These are phyloP conservation scores for Synanthedon vespiformis DNA, from an alignment of 2,888 invertebrate genomes.

Conservation along the genomic window DNA sequence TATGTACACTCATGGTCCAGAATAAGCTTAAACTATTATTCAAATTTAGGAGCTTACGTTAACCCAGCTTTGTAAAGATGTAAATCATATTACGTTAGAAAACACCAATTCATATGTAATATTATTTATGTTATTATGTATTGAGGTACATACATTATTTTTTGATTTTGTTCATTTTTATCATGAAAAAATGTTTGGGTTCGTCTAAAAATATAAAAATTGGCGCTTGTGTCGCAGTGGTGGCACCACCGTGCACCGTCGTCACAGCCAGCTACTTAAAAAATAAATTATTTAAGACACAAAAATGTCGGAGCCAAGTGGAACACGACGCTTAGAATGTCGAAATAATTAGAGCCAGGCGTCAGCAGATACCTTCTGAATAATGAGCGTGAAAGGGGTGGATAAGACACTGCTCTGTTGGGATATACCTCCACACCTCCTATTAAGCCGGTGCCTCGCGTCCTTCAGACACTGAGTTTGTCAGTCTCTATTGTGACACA, in stretches of 20 bases:
- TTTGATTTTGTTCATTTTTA: too few species aligned
- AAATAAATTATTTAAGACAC: neutral
- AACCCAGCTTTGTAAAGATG: neutral
- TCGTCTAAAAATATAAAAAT: too few species aligned
- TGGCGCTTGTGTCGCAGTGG: too few species aligned
- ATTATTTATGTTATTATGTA: neutral
- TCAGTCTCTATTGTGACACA: too few species aligned
- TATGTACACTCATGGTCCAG: neutral
- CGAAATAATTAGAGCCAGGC: slow-evolving; percentile 26
- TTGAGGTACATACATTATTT: too few species aligned
- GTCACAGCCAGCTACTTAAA: too few species aligned
- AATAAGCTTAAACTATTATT: neutral
- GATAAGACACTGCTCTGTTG: slow-evolving; percentile 5
- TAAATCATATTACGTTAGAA: neutral
- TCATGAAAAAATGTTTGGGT: too few species aligned
- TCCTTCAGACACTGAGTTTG: too few species aligned
- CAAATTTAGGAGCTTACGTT: neutral
- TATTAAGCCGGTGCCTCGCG: too few species aligned
- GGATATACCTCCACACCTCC: too few species aligned
- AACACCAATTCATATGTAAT: neutral
- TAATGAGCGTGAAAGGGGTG: slow-evolving; percentile 8
- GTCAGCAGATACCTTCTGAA: slow-evolving; percentile 9
- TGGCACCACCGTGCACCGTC: too few species aligned
- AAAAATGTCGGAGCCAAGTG: slow-evolving; percentile 18
- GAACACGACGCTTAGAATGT: slow-evolving; percentile 17